Percentiles rank a stretch among this genome's conserved stretches.
phyloP scores from a whole-genome alignment of 2,888 invertebrate species.

The Eupithecia pulchellata region DNA sequence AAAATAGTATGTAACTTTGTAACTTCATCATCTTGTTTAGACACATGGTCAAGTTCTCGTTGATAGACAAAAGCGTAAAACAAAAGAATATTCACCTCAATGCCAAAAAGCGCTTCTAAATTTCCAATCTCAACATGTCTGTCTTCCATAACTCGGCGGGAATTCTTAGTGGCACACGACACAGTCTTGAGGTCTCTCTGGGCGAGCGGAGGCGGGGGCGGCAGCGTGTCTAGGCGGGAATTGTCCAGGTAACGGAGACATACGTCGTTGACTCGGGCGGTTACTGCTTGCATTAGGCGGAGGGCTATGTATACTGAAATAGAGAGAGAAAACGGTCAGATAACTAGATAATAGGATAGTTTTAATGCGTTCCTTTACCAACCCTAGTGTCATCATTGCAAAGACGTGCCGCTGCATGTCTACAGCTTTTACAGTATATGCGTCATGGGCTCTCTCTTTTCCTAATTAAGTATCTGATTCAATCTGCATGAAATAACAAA shows the following conservation, averaged over 20 bases:
- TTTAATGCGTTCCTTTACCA: no score
- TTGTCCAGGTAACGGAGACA: constrained; percentile 89
- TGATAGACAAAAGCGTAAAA: not conserved
- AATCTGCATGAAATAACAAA: no score
- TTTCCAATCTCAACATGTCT: constrained; percentile 93
- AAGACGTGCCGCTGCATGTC: no score
- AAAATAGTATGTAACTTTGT: no score
- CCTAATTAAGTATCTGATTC: no score
- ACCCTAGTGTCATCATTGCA: no score
- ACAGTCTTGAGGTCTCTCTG: constrained; percentile 84
- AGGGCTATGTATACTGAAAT: constrained; percentile 89
- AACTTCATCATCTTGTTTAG: not conserved
- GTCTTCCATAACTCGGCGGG: constrained; percentile 96
- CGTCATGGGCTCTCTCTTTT: no score
- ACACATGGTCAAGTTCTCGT: not conserved
- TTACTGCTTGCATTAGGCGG: constrained; percentile 90
- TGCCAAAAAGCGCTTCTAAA: constrained; percentile 91
- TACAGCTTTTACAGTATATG: no score
- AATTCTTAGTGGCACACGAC: constrained; percentile 91
- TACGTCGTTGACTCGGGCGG: constrained; percentile 89
- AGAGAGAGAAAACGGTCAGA: not conserved
- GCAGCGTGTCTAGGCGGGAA: constrained; percentile 86
- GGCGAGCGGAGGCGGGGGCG: constrained; percentile 85
- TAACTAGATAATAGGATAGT: no score
- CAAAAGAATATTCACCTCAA: constrained; percentile 84